Percentiles rank a stretch among this genome's conserved stretches.
Evolutionary conservation across 2,113 vertebrate species (phyloP).

Genomic region (Athene noctua): DNA sequence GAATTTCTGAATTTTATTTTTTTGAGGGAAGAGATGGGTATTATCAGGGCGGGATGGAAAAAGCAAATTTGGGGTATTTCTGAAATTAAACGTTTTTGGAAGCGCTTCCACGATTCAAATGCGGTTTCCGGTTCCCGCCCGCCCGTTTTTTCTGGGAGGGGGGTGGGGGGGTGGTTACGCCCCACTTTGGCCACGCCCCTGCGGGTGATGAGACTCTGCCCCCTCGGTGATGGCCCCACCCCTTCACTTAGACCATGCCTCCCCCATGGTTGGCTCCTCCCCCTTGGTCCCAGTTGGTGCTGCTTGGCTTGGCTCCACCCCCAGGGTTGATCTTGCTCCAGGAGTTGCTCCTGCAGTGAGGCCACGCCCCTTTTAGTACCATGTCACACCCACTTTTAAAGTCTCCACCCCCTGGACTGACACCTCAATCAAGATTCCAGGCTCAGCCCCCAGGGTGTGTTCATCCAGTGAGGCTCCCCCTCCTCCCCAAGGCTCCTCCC

Average conservation of each 20-base stretch:
- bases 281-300: not conserved
- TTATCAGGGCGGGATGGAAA: accelerated
- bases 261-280: not conserved
- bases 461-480: not conserved
- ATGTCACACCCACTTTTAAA: not conserved
- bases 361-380: not conserved
- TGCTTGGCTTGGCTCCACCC: not conserved
- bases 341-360: too few relatives aligned
- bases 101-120: not conserved
- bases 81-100: not conserved
- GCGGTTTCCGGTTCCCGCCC: not conserved
- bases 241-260: too few relatives aligned
- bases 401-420: not conserved
- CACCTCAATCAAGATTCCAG: not conserved
- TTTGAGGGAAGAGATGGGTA: too few relatives aligned
- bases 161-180: accelerated
- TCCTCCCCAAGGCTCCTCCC: not conserved
- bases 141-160: not conserved
- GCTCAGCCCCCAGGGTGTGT: not conserved
- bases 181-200: not conserved
- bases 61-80: not conserved
- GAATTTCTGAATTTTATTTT: not conserved
- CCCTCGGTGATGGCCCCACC: accelerated
- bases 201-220: accelerated
- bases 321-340: too few relatives aligned